phyloP scores from a whole-genome alignment of 2,797 vertebrate genomes.

The Pelochelys cantorii region DNA sequence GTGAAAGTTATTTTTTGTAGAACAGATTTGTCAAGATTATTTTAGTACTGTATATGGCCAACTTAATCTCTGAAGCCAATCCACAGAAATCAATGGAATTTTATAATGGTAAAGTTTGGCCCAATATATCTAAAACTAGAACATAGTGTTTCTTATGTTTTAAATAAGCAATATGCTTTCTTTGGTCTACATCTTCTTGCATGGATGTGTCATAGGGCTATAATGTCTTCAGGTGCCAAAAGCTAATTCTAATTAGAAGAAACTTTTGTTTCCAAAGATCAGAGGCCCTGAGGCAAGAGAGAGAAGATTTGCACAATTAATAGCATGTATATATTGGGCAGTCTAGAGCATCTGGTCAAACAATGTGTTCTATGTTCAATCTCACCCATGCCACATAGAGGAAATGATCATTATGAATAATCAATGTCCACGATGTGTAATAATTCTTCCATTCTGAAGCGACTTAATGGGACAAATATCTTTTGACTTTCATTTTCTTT shows the following conservation, averaged over 20 bases:
- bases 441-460: constrained; percentile 5
- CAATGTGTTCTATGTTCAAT: background rate
- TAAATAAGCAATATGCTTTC: background rate
- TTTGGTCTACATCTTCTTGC: background rate
- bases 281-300: background rate
- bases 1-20: background rate
- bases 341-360: background rate
- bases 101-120: background rate
- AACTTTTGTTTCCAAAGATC: background rate
- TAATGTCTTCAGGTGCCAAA: background rate
- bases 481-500: background rate
- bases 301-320: background rate
- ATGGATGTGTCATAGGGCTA: background rate
- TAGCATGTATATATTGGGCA: background rate
- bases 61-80: constrained; percentile 5
- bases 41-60: background rate
- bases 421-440: constrained; percentile 19
- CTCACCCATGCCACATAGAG: background rate
- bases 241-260: background rate
- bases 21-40: background rate
- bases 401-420: background rate
- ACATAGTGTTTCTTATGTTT: background rate
- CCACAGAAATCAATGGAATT: background rate
- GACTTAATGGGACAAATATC: background rate
- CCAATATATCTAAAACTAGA: background rate